Conservation (phyloP, 2,113 vertebrate species). For the Alectura lathami region DNA sequence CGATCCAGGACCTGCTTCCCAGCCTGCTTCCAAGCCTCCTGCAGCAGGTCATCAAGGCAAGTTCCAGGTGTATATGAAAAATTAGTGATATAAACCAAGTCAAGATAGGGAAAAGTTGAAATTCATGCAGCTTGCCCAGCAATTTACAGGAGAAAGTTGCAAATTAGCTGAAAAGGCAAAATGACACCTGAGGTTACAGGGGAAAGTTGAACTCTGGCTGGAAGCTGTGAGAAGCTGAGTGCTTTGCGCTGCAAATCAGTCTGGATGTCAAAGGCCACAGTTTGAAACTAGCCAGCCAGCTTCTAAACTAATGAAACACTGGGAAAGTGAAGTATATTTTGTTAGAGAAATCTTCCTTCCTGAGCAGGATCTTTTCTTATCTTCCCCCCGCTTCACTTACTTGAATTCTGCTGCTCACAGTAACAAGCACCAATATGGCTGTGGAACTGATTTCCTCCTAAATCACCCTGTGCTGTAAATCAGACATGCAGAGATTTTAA, state of each 20-base stretch:
- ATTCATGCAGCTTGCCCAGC: not conserved
- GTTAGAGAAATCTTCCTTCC: not conserved
- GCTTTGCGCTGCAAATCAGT: not conserved
- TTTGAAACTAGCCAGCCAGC: not conserved
- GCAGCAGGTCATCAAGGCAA: too few species aligned
- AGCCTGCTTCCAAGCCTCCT: not conserved
- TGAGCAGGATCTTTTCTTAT: not conserved
- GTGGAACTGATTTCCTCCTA: not conserved
- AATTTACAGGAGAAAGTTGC: not conserved
- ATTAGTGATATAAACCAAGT: not conserved
- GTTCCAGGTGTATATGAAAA: not conserved
- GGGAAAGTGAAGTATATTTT: not conserved
- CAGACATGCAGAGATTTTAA: not conserved
- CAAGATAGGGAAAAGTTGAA: not conserved
- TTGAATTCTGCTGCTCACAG: not conserved
- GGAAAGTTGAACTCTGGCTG: rapidly evolving
- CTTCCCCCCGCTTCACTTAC: not conserved
- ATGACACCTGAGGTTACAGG: not conserved
- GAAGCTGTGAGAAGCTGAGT: not conserved
- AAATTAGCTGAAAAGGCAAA: not conserved
- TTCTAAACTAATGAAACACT: not conserved
- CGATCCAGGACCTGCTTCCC: too few species aligned
- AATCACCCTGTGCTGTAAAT: not conserved
- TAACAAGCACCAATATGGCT: not conserved
- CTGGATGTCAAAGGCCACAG: not conserved